Evolutionary conservation across 2,113 vertebrate species (phyloP).

Genomic region (Rhinichthys klamathensis): DNA sequence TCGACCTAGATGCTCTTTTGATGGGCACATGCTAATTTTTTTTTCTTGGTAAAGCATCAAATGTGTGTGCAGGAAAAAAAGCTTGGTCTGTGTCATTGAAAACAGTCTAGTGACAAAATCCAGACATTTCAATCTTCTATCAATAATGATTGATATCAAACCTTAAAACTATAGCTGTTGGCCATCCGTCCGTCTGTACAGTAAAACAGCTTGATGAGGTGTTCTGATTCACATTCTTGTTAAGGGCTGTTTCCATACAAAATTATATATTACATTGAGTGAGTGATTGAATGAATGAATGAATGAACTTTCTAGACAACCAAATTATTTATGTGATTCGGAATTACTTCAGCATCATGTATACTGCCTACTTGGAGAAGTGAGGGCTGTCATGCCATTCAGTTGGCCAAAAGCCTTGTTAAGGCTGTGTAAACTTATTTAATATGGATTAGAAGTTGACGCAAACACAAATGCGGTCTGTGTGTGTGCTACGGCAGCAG

Average conservation of each 20-base stretch:
- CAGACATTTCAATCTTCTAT: background rate
- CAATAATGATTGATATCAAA: background rate
- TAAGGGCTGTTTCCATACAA: too few species aligned
- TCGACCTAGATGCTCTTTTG: slow-evolving; percentile 3
- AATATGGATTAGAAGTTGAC: slow-evolving; percentile 51
- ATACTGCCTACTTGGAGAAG: background rate
- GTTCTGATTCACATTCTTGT: too few species aligned
- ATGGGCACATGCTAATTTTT: background rate
- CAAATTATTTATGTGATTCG: slow-evolving; percentile 1
- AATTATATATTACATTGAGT: background rate
- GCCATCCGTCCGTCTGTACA: background rate
- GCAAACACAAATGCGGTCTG: slow-evolving; percentile 37
- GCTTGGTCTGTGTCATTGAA: background rate
- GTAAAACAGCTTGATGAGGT: too few species aligned
- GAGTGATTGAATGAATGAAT: background rate
- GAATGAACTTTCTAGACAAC: background rate
- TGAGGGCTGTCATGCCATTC: slow-evolving; percentile 27
- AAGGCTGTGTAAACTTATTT: slow-evolving; percentile 44
- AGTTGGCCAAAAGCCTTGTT: slow-evolving; percentile 34
- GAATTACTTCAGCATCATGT: slow-evolving; percentile 17
- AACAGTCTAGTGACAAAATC: background rate
- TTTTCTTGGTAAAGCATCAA: background rate
- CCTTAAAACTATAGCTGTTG: background rate
- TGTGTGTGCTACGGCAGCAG: slow-evolving; percentile 67
- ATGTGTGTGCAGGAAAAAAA: background rate